phyloP scores from a whole-genome alignment of 53 echinoderm and acorn worm genomes.

The Paracentrotus lividus region DNA sequence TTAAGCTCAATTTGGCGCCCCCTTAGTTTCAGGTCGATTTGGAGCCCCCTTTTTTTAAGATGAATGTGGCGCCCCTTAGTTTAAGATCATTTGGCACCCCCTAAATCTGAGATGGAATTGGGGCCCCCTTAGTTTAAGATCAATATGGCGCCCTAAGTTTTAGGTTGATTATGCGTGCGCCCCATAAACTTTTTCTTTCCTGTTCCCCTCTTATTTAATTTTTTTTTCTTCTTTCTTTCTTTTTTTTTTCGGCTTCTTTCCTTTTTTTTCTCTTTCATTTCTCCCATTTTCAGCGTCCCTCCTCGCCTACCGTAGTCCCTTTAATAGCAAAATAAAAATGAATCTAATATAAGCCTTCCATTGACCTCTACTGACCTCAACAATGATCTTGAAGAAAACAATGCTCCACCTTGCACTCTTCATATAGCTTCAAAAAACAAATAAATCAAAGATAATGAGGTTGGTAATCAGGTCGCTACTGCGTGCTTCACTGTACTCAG shows the following conservation, averaged over 20 bases:
- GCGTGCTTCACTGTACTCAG: background rate
- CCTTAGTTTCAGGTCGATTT: too few relatives aligned
- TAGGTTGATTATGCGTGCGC: too few relatives aligned
- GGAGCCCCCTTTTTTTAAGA: too few relatives aligned
- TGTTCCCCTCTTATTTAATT: background rate
- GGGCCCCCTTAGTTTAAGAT: too few relatives aligned
- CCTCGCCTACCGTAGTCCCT: too few relatives aligned
- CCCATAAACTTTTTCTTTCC: background rate
- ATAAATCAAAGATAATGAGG: background rate
- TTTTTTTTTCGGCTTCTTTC: background rate
- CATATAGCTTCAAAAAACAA: background rate
- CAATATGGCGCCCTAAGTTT: too few relatives aligned
- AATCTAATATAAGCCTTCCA: background rate
- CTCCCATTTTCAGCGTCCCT: too few relatives aligned
- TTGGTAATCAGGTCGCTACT: background rate
- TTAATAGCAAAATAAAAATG: too few relatives aligned
- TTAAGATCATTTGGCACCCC: too few relatives aligned
- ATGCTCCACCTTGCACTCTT: background rate
- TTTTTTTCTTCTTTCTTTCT: background rate
- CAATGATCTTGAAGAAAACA: background rate
- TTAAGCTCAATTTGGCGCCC: too few relatives aligned
- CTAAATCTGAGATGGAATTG: too few relatives aligned
- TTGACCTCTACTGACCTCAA: background rate
- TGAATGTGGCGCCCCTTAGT: too few relatives aligned
- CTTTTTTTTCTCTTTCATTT: background rate